Conservation (phyloP, 2,113 vertebrate genomes). For the Riparia riparia region DNA sequence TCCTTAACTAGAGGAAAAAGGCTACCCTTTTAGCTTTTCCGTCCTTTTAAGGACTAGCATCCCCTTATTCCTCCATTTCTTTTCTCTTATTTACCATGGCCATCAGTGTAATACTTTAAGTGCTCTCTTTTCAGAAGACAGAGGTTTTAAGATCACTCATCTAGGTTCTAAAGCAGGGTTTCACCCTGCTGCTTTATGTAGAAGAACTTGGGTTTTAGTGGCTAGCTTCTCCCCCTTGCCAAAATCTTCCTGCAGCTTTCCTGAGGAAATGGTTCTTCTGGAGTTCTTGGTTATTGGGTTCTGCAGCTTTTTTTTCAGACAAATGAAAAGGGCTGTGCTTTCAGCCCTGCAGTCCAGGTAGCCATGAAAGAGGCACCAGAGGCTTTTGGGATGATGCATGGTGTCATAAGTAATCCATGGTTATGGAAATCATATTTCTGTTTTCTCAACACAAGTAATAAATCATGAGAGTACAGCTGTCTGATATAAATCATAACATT, state of each 20-base stretch:
- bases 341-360: not conserved
- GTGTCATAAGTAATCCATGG: not conserved
- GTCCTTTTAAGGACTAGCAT: not conserved
- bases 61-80: not conserved
- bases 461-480: not conserved
- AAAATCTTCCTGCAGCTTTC: not conserved
- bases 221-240: not conserved
- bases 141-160: not conserved
- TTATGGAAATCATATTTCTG: not conserved
- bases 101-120: not conserved
- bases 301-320: not conserved
- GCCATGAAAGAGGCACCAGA: not conserved
- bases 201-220: not conserved
- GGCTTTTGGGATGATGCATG: not conserved
- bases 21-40: not conserved
- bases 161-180: not conserved
- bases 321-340: not conserved
- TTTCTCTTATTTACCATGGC: not conserved
- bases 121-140: not conserved
- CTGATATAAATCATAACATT: not conserved
- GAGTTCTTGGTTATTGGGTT: not conserved
- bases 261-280: not conserved
- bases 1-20: not conserved
- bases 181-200: not conserved
- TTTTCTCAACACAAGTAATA: not conserved